These are phyloP conservation scores for Caenorhabditis latens DNA, from an alignment of 1,140 invertebrate genomes.

Conservation along the genomic window DNA sequence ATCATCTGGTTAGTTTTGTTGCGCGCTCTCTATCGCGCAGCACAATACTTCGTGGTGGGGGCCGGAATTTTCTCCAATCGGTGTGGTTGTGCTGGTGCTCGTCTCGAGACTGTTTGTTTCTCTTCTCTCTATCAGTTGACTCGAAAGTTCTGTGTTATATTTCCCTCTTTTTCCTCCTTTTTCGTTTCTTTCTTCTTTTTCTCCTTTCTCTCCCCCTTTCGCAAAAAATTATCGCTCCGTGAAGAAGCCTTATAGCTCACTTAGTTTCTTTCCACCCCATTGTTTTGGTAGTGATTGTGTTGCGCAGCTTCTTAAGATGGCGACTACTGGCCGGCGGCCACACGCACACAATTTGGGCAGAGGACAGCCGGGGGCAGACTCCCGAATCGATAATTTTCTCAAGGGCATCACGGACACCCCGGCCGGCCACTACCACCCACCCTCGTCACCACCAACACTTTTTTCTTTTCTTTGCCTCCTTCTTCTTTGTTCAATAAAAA, in stretches of 20 bases:
- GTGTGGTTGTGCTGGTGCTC: not conserved
- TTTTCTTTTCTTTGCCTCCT: not conserved
- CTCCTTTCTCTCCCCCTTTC: not conserved
- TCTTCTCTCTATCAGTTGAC: conserved; percentile 48
- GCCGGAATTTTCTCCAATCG: conserved; percentile 27
- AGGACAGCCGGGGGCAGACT: conserved; percentile 45
- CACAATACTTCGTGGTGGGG: conserved; percentile 10
- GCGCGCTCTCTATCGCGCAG: conserved; percentile 16
- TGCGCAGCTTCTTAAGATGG: conserved; percentile 10
- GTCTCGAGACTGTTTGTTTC: conserved; percentile 48
- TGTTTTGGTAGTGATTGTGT: conserved; percentile 3
- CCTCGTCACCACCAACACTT: conserved; percentile 45
- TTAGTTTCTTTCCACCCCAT: conserved; percentile 16
- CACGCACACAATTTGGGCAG: conserved; percentile 24
- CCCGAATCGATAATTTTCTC: conserved; percentile 60
- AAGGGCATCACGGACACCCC: conserved; percentile 36
- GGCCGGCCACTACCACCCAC: conserved; percentile 9
- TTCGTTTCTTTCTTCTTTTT: not conserved
- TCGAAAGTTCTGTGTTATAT: conserved; percentile 51
- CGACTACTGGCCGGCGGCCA: not conserved
- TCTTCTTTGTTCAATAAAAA: conserved; percentile 1
- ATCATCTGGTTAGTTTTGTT: conserved; percentile 41
- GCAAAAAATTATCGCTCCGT: conserved; percentile 23
- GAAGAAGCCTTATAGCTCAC: conserved; percentile 39
- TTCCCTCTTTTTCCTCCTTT: not conserved